Base-by-base conservation (phyloP, 2,888 invertebrate genomes). In the Xylophagus ater region DNA sequence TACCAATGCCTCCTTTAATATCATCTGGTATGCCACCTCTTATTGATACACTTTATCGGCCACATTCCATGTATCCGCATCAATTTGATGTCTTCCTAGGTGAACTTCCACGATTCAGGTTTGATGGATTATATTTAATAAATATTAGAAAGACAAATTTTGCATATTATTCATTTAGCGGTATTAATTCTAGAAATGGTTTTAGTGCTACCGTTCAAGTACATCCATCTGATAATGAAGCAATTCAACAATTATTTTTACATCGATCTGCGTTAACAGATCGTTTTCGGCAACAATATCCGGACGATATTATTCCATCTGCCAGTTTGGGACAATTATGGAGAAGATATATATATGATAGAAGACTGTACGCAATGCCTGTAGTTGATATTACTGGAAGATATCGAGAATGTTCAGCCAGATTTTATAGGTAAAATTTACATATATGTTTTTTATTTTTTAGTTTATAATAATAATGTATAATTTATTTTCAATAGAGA, bases 281-380 rank as follows among this genome's bases (percentile, higher is more conserved):
- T 34, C 21, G 42, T 41, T 23, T 41, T 32, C 30, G 44, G 36
- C 26, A 35, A 10, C 20, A 44, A 28, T 34, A 45, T 42, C 36
- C 46, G 40, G 14, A 37, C 21, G 43, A 40, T 12, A 14, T 30
- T 9, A 32, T 38, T 46, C 49, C 30, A 10, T 47, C 46, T 15
- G 52, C 53, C 3, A 57, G 56, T 1, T 45, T 60, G 17, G 62
- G 59, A 28, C 58, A 58, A 40, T 51, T 60, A 4, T 63, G 65
- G 62, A 71, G 87, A 12, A 71, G 79, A 51, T 74, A 76, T 42
- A 72, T 92, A 32, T 92, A 92, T 62, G 70, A 74, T 4, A 74
- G 78, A 48, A 78, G 81, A 57, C 64, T 85, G 50, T 84, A 85
- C 76, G 83, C 84, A 4, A 65, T 73, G 36, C 74, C 79, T 10